Base-by-base conservation (phyloP, 1,140 invertebrate species). In the Hycleus phaleratus region DNA sequence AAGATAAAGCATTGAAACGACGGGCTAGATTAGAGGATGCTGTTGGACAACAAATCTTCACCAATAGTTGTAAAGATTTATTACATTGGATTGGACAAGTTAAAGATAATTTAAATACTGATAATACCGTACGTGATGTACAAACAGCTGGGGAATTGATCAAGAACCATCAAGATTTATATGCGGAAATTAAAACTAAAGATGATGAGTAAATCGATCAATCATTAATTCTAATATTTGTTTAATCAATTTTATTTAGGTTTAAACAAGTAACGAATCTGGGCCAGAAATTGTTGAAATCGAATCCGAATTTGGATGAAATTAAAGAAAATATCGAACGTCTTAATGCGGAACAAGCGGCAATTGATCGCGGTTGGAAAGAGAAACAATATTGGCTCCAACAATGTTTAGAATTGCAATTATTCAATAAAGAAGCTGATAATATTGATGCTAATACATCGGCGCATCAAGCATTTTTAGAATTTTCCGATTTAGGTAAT, bases 401-500 rank as follows among this genome's bases (percentile, higher is more conserved):
- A 59, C 91, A 96, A 70, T 88, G 89, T 61, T 77, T 93, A 11
- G 90, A 95, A 66, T 75, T 96, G 48, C 90, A 93, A 75, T 81
- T 89, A 57, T 97, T 98, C 75, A 97, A 95, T 73, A 83, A 91
- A 50, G 96, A 99, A 76, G 95, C 95, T 0, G 95, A 98, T 74
- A 91, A 96, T 71, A 95, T 98, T 58, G 95, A 98, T 76, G 93
- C 95, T 0, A 88, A 91, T 3, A 95, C 91, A 39, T 91, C 91
- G 49, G 90, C 91, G 40, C 95, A 98, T 72, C 88, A 95, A 72
- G 88, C 92, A 0, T 97, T 95, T 75, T 77, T 98, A 8, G 93
- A 97, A 62, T 92, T 90, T 74, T 84, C 83, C 7, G 85, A 95
- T 65, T 79, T 93, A 42, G 95, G 94, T 39, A 84, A 88, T 62